These are phyloP conservation scores for Galerucella calmariensis DNA, from an alignment of 2,888 invertebrate species.

Conservation along the genomic window DNA sequence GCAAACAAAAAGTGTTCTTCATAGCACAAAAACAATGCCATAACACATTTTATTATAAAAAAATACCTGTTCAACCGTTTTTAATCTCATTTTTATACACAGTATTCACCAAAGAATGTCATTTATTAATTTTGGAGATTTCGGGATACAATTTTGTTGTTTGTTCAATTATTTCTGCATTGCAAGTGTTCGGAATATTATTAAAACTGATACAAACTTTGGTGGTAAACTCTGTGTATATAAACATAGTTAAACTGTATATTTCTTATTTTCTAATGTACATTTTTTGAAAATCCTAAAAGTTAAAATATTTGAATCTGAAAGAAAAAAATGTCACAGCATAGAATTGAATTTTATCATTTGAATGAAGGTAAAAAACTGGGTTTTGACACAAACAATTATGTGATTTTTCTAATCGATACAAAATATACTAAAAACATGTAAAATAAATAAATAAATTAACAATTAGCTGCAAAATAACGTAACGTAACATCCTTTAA, in stretches of 20 bases:
- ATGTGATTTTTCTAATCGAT: slow-evolving; percentile 14
- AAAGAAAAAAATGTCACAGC: background rate
- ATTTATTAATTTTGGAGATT: background rate
- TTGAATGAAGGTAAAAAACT: too few species aligned
- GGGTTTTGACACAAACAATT: background rate
- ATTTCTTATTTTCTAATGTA: slow-evolving; percentile 15
- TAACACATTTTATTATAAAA: background rate
- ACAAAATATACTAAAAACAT: slow-evolving; percentile 29
- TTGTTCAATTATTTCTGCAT: background rate
- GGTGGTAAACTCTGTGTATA: slow-evolving; percentile 8
- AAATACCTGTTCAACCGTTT: slow-evolving; percentile 10
- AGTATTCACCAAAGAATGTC: background rate
- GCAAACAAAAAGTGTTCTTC: slow-evolving; percentile 33
- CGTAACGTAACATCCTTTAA: slow-evolving; percentile 45
- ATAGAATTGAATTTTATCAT: too few species aligned
- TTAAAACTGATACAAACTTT: slow-evolving; percentile 8
- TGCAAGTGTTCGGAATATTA: background rate
- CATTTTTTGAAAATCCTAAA: slow-evolving; percentile 21
- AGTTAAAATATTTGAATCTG: slow-evolving; percentile 3
- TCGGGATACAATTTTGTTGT: background rate
- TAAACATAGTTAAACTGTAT: slow-evolving; percentile 19
- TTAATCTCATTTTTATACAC: slow-evolving; percentile 20
- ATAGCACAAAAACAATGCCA: slow-evolving; percentile 34
- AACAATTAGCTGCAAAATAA: slow-evolving; percentile 49
- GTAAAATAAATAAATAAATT: slow-evolving; percentile 44